Percentiles rank a stretch among this genome's conserved stretches.
Evolutionary conservation across 2,797 vertebrate species (phyloP).

Genomic region (Megalops cyprinoides): DNA sequence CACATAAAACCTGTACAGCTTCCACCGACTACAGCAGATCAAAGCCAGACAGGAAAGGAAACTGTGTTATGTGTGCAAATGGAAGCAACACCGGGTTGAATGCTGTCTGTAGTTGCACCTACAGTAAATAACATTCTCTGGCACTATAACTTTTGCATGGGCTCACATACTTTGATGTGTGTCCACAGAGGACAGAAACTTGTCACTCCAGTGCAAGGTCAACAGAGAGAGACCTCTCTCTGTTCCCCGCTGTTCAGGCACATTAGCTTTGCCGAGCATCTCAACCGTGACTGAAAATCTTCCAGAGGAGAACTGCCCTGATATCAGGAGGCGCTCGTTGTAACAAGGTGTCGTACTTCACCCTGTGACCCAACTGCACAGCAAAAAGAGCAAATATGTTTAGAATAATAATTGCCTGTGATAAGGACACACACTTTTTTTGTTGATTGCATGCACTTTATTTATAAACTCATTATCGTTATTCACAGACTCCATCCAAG

Average conservation of each 20-base stretch:
- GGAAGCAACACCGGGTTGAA: too few species aligned
- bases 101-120: too few species aligned
- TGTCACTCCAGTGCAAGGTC: background rate
- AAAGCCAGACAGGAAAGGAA: too few species aligned
- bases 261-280: slow-evolving; percentile 4
- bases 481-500: too few species aligned
- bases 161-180: background rate
- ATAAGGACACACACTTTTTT: background rate
- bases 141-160: background rate
- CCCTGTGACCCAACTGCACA: too few species aligned
- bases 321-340: background rate
- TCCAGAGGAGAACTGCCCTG: background rate
- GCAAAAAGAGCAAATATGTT: background rate
- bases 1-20: too few species aligned
- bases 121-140: too few species aligned
- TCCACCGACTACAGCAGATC: too few species aligned
- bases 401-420: too few species aligned
- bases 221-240: background rate
- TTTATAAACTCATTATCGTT: too few species aligned
- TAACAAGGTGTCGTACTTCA: too few species aligned
- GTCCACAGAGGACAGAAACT: background rate
- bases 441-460: slow-evolving; percentile 10
- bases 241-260: slow-evolving; percentile 14
- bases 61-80: too few species aligned
- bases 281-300: slow-evolving; percentile 32